Conservation (phyloP, 2,888 invertebrate species). For the Ethmia dodecea region DNA sequence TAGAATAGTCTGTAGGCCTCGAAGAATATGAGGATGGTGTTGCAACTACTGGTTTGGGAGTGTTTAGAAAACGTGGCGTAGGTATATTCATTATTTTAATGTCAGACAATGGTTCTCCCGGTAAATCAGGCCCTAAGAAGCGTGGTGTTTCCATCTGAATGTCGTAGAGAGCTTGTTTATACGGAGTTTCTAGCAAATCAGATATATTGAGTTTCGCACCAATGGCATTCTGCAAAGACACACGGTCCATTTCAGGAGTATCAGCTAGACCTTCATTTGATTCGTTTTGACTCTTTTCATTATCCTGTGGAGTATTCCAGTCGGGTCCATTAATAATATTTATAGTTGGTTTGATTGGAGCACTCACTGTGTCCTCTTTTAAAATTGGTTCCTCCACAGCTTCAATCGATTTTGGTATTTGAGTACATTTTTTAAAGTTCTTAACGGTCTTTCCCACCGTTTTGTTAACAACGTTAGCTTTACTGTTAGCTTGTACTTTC, state of each 20-base stretch:
- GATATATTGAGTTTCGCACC: conserved; percentile 65
- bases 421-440: conserved; percentile 9
- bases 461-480: too few species aligned
- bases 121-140: conserved; percentile 63
- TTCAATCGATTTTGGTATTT: conserved; percentile 22
- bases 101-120: conserved; percentile 64
- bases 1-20: conserved; percentile 78
- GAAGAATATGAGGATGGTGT: conserved; percentile 67
- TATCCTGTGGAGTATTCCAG: conserved; percentile 15
- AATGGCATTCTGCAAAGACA: conserved; percentile 58
- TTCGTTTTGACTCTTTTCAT: conserved; percentile 23
- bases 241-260: conserved; percentile 62
- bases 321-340: conserved; percentile 38
- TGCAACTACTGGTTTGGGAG: conserved; percentile 44
- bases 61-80: conserved; percentile 75
- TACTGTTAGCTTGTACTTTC: conserved; percentile 10
- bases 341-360: conserved; percentile 45
- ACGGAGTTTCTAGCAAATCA: conserved; percentile 77
- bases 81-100: conserved; percentile 77
- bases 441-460: conserved; percentile 14
- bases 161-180: conserved; percentile 68
- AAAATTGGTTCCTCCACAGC: conserved; percentile 14
- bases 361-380: conserved; percentile 23
- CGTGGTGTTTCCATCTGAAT: conserved; percentile 76
- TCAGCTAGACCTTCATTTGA: conserved; percentile 34